phyloP scores from a whole-genome alignment of 2,888 invertebrate genomes.

The Sinelater perroti region DNA sequence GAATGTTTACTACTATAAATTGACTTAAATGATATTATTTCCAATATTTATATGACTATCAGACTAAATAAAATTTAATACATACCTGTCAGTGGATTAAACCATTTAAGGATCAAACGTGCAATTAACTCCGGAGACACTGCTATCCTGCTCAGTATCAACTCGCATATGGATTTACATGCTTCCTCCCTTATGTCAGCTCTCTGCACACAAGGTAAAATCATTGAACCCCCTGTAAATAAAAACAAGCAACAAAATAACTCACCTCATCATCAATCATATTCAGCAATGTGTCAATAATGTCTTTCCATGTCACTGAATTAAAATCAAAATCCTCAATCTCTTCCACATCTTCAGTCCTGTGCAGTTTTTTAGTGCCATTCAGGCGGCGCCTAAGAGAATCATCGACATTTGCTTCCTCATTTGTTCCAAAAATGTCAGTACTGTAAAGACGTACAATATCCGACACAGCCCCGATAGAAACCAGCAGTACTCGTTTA shows the following conservation, averaged over 20 bases:
- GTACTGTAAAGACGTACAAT: constrained; percentile 18
- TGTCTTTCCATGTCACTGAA: constrained; percentile 16
- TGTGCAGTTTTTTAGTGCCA: constrained; percentile 27
- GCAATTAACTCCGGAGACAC: constrained; percentile 24
- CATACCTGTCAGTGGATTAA: constrained; percentile 31
- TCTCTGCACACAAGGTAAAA: constrained; percentile 11
- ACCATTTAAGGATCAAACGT: constrained; percentile 30
- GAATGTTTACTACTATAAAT: too few species aligned
- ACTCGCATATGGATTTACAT: constrained; percentile 20
- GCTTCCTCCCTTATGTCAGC: constrained; percentile 23
- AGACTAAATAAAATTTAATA: not conserved
- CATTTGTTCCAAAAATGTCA: constrained; percentile 17
- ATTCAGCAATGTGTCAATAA: constrained; percentile 27
- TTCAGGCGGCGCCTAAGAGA: not conserved
- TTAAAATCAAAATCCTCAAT: constrained; percentile 22
- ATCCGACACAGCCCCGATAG: constrained; percentile 27
- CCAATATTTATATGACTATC: too few species aligned
- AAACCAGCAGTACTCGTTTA: constrained; percentile 14
- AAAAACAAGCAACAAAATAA: not conserved
- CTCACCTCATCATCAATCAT: constrained; percentile 34
- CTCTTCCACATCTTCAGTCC: constrained; percentile 11
- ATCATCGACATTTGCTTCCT: not conserved
- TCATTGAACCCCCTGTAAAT: not conserved
- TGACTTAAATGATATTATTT: too few species aligned
- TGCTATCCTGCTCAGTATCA: constrained; percentile 18